phyloP scores from a whole-genome alignment of 1,140 invertebrate species.

The Bombus sibiricus region DNA sequence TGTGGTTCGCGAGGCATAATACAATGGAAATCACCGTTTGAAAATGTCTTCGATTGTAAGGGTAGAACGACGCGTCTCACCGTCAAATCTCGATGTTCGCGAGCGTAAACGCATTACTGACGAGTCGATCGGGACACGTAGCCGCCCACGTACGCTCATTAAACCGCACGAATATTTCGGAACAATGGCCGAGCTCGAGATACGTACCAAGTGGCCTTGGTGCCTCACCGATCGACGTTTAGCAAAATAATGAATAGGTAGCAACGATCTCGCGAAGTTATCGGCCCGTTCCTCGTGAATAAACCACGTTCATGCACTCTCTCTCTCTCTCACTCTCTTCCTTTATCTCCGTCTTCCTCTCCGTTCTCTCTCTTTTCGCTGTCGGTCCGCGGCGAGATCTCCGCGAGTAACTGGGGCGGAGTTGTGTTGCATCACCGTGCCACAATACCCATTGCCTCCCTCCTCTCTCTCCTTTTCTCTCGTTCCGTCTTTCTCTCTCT shows the following conservation, averaged over 20 bases:
- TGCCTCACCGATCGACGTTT: slow-evolving; percentile 72
- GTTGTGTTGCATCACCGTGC: slow-evolving; percentile 74
- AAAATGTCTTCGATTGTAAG: not conserved
- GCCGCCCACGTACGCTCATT: slow-evolving; percentile 57
- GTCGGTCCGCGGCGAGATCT: slow-evolving; percentile 43
- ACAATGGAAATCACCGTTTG: not conserved
- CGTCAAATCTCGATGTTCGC: not conserved
- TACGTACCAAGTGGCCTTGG: slow-evolving; percentile 64
- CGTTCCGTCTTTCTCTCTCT: slow-evolving; percentile 8
- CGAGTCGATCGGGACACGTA: not conserved
- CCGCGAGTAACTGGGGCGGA: slow-evolving; percentile 77
- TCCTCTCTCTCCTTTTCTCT: slow-evolving; percentile 3
- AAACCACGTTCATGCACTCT: slow-evolving; percentile 54
- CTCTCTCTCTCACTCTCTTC: slow-evolving; percentile 32
- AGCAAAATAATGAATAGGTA: slow-evolving; percentile 76
- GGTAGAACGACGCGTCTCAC: not conserved
- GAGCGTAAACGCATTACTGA: not conserved
- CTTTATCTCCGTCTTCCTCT: slow-evolving; percentile 27
- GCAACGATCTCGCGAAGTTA: slow-evolving; percentile 67
- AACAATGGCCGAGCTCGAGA: slow-evolving; percentile 52
- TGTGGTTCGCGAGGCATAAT: not conserved
- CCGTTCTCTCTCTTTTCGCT: slow-evolving; percentile 20
- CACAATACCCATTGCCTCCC: slow-evolving; percentile 52
- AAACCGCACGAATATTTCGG: slow-evolving; percentile 66
- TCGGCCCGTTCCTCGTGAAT: slow-evolving; percentile 65